Evolutionary conservation across 2,888 invertebrate genomes (phyloP).

Genomic region (Nymphalis c-album): DNA sequence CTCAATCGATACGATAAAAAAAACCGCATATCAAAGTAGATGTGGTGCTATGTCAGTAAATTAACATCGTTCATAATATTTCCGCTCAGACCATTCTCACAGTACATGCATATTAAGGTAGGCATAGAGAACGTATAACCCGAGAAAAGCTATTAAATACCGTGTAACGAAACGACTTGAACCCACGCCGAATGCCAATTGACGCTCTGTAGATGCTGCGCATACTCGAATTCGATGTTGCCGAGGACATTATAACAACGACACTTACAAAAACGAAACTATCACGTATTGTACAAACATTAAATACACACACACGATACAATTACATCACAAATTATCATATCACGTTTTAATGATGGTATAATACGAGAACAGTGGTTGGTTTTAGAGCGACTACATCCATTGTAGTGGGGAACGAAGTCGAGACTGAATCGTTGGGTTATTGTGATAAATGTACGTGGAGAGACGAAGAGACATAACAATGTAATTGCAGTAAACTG

Average conservation of each 20-base stretch:
- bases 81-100: background rate
- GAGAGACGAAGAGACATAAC: slow-evolving; percentile 76
- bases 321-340: slow-evolving; percentile 42
- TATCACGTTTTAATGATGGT: slow-evolving; percentile 44
- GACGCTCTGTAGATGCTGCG: slow-evolving; percentile 74
- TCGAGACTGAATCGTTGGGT: slow-evolving; percentile 70
- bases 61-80: background rate
- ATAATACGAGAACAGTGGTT: slow-evolving; percentile 46
- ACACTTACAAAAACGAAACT: slow-evolving; percentile 44
- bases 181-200: slow-evolving; percentile 75
- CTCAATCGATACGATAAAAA: no score
- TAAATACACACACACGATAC: slow-evolving; percentile 33
- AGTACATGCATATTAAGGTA: slow-evolving; percentile 8
- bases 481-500: slow-evolving; percentile 78
- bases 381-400: slow-evolving; percentile 55
- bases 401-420: slow-evolving; percentile 64
- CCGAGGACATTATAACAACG: slow-evolving; percentile 77
- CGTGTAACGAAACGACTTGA: slow-evolving; percentile 77
- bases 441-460: slow-evolving; percentile 70
- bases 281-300: slow-evolving; percentile 23
- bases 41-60: background rate
- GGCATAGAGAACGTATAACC: slow-evolving; percentile 19
- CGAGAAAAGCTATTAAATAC: slow-evolving; percentile 54
- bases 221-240: slow-evolving; percentile 74
- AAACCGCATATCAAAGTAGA: background rate